Base-by-base conservation (phyloP, 1,140 invertebrate genomes). In the Diploscapter pachys region DNA sequence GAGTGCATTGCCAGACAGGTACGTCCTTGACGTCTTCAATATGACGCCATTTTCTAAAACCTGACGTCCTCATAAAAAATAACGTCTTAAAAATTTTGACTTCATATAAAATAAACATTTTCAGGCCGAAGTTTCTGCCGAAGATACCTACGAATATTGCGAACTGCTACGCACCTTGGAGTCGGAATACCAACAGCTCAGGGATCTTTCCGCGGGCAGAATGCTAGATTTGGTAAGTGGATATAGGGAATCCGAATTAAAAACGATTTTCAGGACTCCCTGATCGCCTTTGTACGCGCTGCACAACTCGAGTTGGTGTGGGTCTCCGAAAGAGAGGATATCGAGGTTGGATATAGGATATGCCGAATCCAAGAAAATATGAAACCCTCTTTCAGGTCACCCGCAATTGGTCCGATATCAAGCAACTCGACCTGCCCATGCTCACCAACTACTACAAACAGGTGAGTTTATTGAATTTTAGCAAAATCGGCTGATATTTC, bases 391-490 rank as follows among this genome's bases (percentile, higher is more conserved):
- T 31, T 31, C 31, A 31, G 31, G 75, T 76, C 9, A 91, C 92
- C 3, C 89, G 95, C 63, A 96, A 99, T 87, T 99, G 96, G 96
- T 93, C 93, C 69, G 93, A 95, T 80, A 93, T 93, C 75, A 92
- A 93, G 85, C 89, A 80, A 63, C 78, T 98, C 78, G 95, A 97
- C 87, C 88, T 98, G 73, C 90, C 91, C 51, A 92, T 93, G 79
- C 90, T 97, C 77, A 93, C 96, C 86, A 92, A 95, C 84, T 95
- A 98, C 86, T 96, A 96, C 84, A 93, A 91, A 94, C 96, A 88
- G 89, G 87, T 84, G 76, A 61, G 65, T 62, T 13, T 31, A 31
- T 31, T 31, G 31, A 31, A 31, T 31, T 31, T 31, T 31, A 31
- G 31, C 31, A 31, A 31, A 31, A 31, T 31, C 31, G 31, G 31